Evolutionary conservation across 1,140 invertebrate genomes (phyloP), one percentile per base, ranked within the genome.

Genomic region (Cyrtorhinus lividipennis): DNA sequence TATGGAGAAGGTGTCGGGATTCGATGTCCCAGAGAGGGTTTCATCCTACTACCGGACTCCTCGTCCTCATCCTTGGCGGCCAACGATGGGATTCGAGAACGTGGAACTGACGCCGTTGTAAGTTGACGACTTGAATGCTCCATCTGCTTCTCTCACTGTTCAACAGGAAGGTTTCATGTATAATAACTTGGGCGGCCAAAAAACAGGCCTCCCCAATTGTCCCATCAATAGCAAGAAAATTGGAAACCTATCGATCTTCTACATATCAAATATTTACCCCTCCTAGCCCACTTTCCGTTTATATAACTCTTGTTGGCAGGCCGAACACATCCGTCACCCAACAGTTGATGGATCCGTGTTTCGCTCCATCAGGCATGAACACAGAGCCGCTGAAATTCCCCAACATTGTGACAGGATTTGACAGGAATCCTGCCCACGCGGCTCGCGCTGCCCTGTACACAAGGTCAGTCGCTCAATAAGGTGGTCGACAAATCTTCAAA

Each of bases 361-460:
- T 83, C 68, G 79, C 12, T 80, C 85, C 67, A 0, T 71, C 76
- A 12, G 82, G 81, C 58, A 84, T 86, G 81, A 79, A 80, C 10
- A 81, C 83, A 0, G 82, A 85, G 66, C 84, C 85, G 0, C 72
- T 90, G 61, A 83, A 82, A 63, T 90, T 90, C 70, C 88, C 88
- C 0, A 89, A 88, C 74, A 70, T 90, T 63, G 83, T 88, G 26
- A 86, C 84, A 0, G 84, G 86, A 1, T 86, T 86, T 72, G 84
- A 88, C 63, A 77, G 83, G 2, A 87, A 88, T 77, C 83, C 86
- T 0, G 79, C 81, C 56, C 84, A 89, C 70, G 86, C 86, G 0
- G 82, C 86, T 0, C 76, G 84, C 62, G 83, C 86, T 1, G 85
- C 86, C 1, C 77, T 90, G 23, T 88, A 88, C 69, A 88, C 88